Evolutionary conservation across 1,140 invertebrate species (phyloP).

Genomic region (Drosophila carrolli): DNA sequence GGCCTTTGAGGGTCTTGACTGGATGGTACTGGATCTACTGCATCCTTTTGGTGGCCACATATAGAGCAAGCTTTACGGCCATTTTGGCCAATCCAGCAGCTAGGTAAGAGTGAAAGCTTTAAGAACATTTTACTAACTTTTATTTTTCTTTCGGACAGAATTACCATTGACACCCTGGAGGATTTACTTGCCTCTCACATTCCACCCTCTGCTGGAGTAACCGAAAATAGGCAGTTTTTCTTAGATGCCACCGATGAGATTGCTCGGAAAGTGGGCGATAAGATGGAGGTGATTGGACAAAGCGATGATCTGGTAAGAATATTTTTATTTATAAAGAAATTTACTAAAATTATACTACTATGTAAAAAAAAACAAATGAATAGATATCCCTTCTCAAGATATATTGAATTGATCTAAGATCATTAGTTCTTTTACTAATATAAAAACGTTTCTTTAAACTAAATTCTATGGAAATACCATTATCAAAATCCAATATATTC

Average conservation of each 20-base stretch:
- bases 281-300: constrained; percentile 87
- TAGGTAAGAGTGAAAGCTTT: constrained; percentile 82
- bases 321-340: background rate
- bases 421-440: too few species aligned
- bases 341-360: background rate
- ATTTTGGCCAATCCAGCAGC: constrained; percentile 91
- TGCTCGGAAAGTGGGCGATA: constrained; percentile 88
- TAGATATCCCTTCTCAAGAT: too few species aligned
- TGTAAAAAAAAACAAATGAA: too few species aligned
- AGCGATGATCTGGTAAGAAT: constrained; percentile 86
- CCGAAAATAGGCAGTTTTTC: constrained; percentile 89
- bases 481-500: background rate
- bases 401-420: too few species aligned
- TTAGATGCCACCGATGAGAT: constrained; percentile 88
- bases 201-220: constrained; percentile 88
- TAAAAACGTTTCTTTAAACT: too few species aligned
- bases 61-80: constrained; percentile 93
- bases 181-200: constrained; percentile 88
- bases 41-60: constrained; percentile 90
- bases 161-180: constrained; percentile 91
- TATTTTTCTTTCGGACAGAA: constrained; percentile 83
- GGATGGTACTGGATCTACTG: constrained; percentile 95
- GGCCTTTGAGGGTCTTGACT: constrained; percentile 91
- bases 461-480: background rate
- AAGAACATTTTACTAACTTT: background rate